Conservation (phyloP, 2,113 vertebrate species). For the Sminthopsis crassicaudata region DNA sequence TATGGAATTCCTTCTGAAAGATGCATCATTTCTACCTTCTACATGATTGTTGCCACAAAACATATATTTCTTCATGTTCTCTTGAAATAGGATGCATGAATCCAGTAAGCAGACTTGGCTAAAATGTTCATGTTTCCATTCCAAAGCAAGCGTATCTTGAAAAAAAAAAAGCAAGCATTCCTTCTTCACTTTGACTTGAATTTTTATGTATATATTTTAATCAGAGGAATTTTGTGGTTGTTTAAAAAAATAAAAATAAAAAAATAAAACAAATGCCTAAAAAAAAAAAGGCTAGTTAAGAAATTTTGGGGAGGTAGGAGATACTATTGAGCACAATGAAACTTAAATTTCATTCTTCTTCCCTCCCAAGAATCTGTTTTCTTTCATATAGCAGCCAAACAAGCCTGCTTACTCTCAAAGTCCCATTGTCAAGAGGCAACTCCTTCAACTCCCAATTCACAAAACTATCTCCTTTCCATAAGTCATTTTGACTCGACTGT, state of each 20-base stretch:
- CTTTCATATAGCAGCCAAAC: neutral
- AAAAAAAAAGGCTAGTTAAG: neutral
- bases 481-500: neutral
- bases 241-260: neutral
- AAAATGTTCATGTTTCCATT: constrained; percentile 3
- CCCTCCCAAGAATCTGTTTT: neutral
- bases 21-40: neutral
- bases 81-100: neutral
- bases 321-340: neutral
- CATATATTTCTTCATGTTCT: neutral
- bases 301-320: neutral
- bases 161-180: neutral
- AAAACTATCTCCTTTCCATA: neutral
- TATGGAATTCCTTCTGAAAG: neutral
- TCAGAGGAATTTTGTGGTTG: neutral
- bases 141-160: neutral
- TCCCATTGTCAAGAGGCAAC: neutral
- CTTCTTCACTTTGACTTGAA: neutral
- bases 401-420: neutral
- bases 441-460: neutral
- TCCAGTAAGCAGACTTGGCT: neutral
- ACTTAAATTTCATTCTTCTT: neutral
- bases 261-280: neutral
- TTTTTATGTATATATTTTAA: neutral
- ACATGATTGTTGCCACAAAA: neutral